Conservation (phyloP, 2,888 invertebrate species). For the Apamea monoglypha region DNA sequence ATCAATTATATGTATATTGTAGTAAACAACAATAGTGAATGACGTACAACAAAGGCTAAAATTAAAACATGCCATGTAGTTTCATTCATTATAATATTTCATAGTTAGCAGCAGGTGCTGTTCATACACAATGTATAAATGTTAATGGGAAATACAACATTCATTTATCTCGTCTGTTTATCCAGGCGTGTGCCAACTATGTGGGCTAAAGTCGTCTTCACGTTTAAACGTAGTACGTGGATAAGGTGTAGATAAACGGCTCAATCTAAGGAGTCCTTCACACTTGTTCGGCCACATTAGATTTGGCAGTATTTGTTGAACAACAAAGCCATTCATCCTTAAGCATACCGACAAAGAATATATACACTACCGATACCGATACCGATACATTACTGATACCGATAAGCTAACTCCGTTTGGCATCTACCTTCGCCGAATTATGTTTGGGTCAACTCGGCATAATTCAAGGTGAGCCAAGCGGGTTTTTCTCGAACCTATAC, state of each 20-base stretch:
- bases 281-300: neutral
- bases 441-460: neutral
- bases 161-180: neutral
- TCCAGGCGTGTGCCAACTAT: neutral
- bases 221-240: neutral
- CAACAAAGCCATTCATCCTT: neutral
- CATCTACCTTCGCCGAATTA: neutral
- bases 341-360: no score
- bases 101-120: neutral
- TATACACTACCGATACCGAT: no score
- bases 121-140: neutral
- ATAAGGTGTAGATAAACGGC: neutral
- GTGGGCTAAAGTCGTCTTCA: neutral
- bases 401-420: neutral
- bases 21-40: conserved; percentile 3
- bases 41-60: neutral
- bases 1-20: neutral
- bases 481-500: neutral
- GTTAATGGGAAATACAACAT: neutral
- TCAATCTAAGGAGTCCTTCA: neutral
- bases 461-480: neutral
- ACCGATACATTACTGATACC: no score
- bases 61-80: neutral
- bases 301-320: neutral
- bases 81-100: conserved; percentile 13